phyloP scores from a whole-genome alignment of 2,888 invertebrate species.

The Asteroscopus sphinx region DNA sequence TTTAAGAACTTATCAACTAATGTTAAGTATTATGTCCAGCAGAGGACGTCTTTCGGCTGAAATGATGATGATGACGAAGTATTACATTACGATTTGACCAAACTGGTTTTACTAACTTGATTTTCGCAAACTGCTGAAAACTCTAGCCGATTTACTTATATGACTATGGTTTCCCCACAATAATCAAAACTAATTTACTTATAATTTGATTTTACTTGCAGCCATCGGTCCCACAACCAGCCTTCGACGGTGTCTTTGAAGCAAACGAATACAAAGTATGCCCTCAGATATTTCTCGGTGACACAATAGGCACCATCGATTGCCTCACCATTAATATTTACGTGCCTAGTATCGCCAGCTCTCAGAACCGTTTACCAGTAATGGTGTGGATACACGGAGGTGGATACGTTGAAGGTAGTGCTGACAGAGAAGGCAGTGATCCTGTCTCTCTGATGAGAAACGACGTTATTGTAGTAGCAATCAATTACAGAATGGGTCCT shows the following conservation, averaged over 20 bases:
- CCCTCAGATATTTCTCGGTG: conserved; percentile 37
- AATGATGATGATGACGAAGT: too few relatives aligned
- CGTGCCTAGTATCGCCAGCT: conserved; percentile 46
- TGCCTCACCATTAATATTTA: conserved; percentile 56
- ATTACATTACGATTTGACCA: too few relatives aligned
- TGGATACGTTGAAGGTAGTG: conserved; percentile 26
- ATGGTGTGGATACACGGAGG: conserved; percentile 47
- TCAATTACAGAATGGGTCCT: conserved; percentile 46
- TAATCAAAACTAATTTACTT: too few relatives aligned
- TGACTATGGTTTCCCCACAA: too few relatives aligned
- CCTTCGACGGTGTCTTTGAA: conserved; percentile 48
- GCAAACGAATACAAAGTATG: conserved; percentile 52
- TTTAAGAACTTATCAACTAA: too few relatives aligned
- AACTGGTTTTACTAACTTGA: too few relatives aligned
- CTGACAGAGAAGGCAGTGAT: neutral
- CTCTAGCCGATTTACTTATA: too few relatives aligned
- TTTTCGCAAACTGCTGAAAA: too few relatives aligned
- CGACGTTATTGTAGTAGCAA: conserved; percentile 40
- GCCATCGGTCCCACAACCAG: conserved; percentile 29
- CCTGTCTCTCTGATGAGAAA: conserved; percentile 23
- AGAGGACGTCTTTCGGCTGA: too few relatives aligned
- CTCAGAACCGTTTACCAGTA: conserved; percentile 29
- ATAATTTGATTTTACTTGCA: conserved; percentile 37
- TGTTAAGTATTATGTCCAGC: too few relatives aligned
- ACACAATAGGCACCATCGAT: conserved; percentile 45